A percentile compares a stretch with the other conserved stretches of the same genome.
These are phyloP conservation scores for Axea sp. DNA, from an alignment of 2,888 invertebrate species.

Conservation along the genomic window DNA sequence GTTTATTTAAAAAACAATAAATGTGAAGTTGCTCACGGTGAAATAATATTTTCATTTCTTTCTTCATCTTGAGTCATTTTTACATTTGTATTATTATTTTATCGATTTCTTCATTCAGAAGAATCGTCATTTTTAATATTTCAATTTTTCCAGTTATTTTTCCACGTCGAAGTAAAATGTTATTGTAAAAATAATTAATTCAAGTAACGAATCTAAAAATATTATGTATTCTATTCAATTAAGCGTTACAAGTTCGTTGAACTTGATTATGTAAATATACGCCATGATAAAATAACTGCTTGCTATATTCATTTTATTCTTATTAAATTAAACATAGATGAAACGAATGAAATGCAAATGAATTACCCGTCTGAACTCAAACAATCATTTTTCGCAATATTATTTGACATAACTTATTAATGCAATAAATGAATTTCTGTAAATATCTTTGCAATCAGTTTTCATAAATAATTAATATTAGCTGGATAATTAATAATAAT, in stretches of 20 bases:
- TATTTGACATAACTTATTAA: not conserved
- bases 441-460: conserved; percentile 15
- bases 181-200: too few relatives aligned
- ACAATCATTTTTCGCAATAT: not conserved
- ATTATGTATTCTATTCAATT: too few relatives aligned
- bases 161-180: not conserved
- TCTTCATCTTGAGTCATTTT: conserved; percentile 8
- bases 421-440: not conserved
- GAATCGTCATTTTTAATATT: too few relatives aligned
- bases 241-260: too few relatives aligned
- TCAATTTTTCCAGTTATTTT: conserved; percentile 8
- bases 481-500: too few relatives aligned
- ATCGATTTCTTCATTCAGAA: conserved; percentile 5
- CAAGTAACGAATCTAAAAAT: too few relatives aligned
- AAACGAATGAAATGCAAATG: too few relatives aligned
- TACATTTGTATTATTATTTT: conserved; percentile 17
- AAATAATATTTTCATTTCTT: conserved; percentile 52
- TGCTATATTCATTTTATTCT: too few relatives aligned
- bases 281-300: too few relatives aligned
- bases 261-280: too few relatives aligned
- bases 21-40: conserved; percentile 12
- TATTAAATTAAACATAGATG: too few relatives aligned
- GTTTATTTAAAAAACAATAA: conserved; percentile 50
- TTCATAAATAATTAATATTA: conserved; percentile 23
- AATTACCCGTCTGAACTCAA: too few relatives aligned